Evolutionary conservation across 2,797 vertebrate species (phyloP).

Genomic region (Dromococcyx pavoninus): DNA sequence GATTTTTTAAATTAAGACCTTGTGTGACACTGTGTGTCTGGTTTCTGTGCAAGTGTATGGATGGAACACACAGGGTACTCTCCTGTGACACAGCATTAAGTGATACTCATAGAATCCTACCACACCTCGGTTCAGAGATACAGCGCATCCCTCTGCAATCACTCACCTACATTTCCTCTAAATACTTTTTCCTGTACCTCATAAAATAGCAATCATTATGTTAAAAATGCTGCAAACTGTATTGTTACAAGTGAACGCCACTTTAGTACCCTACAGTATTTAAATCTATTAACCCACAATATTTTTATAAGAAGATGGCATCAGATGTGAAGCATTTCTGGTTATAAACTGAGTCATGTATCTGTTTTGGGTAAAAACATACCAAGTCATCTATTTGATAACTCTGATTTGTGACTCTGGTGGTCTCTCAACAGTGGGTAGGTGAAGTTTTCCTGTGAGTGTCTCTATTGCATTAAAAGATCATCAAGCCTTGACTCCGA

Average conservation of each 20-base stretch:
- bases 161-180: constrained; percentile 7
- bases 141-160: neutral
- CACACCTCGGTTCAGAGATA: constrained; percentile 67
- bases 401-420: neutral
- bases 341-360: neutral
- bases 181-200: neutral
- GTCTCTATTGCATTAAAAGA: neutral
- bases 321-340: neutral
- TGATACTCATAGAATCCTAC: constrained; percentile 19
- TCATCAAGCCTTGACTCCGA: neutral
- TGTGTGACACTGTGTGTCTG: constrained; percentile 24
- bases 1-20: constrained; percentile 31
- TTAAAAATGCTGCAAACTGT: neutral
- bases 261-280: neutral
- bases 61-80: constrained; percentile 63
- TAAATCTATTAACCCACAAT: neutral
- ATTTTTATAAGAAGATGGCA: neutral
- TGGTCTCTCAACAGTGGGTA: neutral
- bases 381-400: neutral
- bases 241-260: neutral
- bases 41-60: constrained; percentile 51
- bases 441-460: neutral
- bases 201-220: neutral
- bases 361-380: neutral
- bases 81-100: constrained; percentile 35